Base-by-base conservation (phyloP, 2,113 vertebrate species). In the Podarcis raffonei region DNA sequence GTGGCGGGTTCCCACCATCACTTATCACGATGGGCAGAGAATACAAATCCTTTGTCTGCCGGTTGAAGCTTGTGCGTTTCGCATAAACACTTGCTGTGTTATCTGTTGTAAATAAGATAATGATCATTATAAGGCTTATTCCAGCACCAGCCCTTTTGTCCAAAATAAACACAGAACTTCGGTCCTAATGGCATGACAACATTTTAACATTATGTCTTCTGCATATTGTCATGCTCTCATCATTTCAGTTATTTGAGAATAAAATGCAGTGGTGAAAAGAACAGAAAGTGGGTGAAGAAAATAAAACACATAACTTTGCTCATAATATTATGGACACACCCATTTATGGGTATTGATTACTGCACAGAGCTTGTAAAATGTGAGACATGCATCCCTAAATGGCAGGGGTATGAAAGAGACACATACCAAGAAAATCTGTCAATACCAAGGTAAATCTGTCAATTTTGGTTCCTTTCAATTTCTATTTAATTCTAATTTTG, bases 1-100 rank as follows among this genome's bases (percentile, higher is more conserved):
- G 92, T 0, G 98, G 92, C 0, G 99, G 99, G 5, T 95, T 86
- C 0, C 99, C 99, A 0, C 98, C 98, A 22, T 99, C 99, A 0
- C 97, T 99, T 92, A 99, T 99, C 90, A 99, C 98, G 0, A 99
- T 97, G 37, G 98, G 99, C 5, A 99, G 97, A 22, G 97, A 96
- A 94, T 98, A 99, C 3, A 98, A 75, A 1, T 99, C 98, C 96
- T 99, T 98, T 72, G 97, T 98, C 88, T 98, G 96, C 1, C 98
- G 97, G 53, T 98, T 99, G 94, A 99, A 99, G 0, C 96, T 96
- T 42, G 98, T 98, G 0, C 98, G 98, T 7, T 98, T 96, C 8
- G 98, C 98, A 0, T 98, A 97, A 83, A 99, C 94, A 0, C 97
- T 98, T 2, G 98, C 98, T 0, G 98, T 98, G 93, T 98, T 98